Conservation (phyloP, 2,113 vertebrate genomes). For the Gadus chalcogrammus region DNA sequence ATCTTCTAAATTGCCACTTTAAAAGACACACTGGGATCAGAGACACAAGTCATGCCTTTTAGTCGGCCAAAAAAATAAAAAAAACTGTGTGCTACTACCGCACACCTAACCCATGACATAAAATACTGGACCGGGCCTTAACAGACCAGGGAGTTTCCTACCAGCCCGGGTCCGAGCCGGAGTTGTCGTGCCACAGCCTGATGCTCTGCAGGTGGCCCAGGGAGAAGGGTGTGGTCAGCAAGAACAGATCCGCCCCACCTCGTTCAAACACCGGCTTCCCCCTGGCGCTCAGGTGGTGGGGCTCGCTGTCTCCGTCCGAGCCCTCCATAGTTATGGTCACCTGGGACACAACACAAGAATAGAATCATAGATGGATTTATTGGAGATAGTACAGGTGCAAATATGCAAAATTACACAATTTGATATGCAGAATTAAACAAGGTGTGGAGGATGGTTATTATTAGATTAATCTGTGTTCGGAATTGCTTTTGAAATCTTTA, state of each 20-base stretch:
- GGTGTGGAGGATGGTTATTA: too few relatives aligned
- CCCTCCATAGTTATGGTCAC: conserved; percentile 83
- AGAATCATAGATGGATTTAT: neutral
- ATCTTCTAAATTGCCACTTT: too few relatives aligned
- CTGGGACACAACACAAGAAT: conserved; percentile 55
- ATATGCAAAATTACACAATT: neutral
- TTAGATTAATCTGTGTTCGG: too few relatives aligned
- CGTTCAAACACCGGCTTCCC: conserved; percentile 80
- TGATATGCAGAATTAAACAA: too few relatives aligned
- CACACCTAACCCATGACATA: neutral
- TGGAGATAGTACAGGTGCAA: neutral
- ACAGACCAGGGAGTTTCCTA: conserved; percentile 44
- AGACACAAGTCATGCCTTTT: too few relatives aligned
- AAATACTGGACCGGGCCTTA: neutral
- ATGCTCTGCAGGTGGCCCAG: conserved; percentile 83
- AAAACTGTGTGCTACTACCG: neutral
- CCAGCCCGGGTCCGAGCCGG: conserved; percentile 82
- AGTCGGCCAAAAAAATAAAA: too few relatives aligned
- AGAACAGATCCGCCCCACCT: conserved; percentile 83
- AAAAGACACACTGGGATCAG: too few relatives aligned
- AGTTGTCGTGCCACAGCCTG: conserved; percentile 91
- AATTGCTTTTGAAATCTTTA: too few relatives aligned
- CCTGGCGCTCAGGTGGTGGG: conserved; percentile 81
- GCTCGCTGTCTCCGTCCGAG: conserved; percentile 81
- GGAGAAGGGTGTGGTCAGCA: conserved; percentile 82